Base-by-base conservation (phyloP, 2,888 invertebrate genomes). In the Plebejus argus region DNA sequence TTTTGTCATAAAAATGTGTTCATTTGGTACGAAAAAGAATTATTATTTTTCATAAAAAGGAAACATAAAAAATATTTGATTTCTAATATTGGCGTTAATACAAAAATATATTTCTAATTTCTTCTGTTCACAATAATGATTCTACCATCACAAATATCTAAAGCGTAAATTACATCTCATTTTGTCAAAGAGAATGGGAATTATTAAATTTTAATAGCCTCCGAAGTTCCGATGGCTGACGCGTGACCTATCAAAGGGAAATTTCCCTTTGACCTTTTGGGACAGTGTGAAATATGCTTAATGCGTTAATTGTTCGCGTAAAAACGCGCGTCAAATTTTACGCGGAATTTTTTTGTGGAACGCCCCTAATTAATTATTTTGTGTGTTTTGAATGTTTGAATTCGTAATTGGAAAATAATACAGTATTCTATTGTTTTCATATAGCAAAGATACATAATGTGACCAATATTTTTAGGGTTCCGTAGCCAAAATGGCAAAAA, bases 171-270 rank as follows among this genome's bases (percentile, higher is more conserved):
- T 61, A 66, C 76, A 35, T 61, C 58, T 75, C 39, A 80, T 86
- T 88, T 88, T 87, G 83, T 81, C 83, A 86, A 82, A 87, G 86
- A 87, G 86, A 86, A 87, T 84, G 79, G 79, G 85, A 87, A 86
- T 87, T 86, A 89, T 89, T 87, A 88, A 87, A 87, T 85, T 88
- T 86, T 86, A 87, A 89, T 85, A 86, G 85, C 84, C 83, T n/a
- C 83, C 83, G 83, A 83, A 84, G 82, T 79, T 72, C 81, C 80
- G 78, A 83, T 79, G 79, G 78, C 81, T 83, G 83, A 79, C 82
- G 82, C 82, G 82, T 82, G 82, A 81, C 82, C 81, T 82, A 84
- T 87, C 89, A 89, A 90, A 90, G 89, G 86, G 83, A 86, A 85
- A 82, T 81, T 83, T 87, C 86, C 80, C 89, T 90, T 90, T 90